Evolutionary conservation across 1,140 invertebrate genomes (phyloP).

Genomic region (Drosophila jambulina): DNA sequence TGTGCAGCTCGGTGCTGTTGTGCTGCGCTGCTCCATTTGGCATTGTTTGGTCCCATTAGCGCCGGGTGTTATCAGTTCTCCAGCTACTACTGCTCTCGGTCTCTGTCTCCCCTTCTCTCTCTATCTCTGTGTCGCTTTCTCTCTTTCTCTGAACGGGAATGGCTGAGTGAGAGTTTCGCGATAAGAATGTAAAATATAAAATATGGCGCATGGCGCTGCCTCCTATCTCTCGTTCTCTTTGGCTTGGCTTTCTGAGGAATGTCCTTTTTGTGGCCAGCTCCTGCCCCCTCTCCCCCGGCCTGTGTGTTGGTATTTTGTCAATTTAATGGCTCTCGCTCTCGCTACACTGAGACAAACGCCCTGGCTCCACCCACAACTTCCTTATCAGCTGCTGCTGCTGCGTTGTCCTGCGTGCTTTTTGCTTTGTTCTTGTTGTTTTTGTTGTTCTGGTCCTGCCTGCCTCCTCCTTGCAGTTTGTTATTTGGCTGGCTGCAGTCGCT

Average conservation of each 20-base stretch:
- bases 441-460: slow-evolving; percentile 39
- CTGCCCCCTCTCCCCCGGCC: background rate
- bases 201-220: slow-evolving; percentile 80
- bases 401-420: slow-evolving; percentile 64
- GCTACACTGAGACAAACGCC: slow-evolving; percentile 64
- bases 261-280: slow-evolving; percentile 76
- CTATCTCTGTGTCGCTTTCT: background rate
- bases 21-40: slow-evolving; percentile 76
- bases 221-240: slow-evolving; percentile 38
- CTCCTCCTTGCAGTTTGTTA: slow-evolving; percentile 83
- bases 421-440: slow-evolving; percentile 30
- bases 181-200: slow-evolving; percentile 85
- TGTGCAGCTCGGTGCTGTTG: slow-evolving; percentile 30
- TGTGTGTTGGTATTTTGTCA: slow-evolving; percentile 80
- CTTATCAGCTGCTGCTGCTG: slow-evolving; percentile 62
- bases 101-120: slow-evolving; percentile 24
- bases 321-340: slow-evolving; percentile 74
- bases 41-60: slow-evolving; percentile 85
- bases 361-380: slow-evolving; percentile 18
- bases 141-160: slow-evolving; percentile 47
- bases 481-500: slow-evolving; percentile 64
- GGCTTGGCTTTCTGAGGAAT: slow-evolving; percentile 73
- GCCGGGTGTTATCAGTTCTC: slow-evolving; percentile 82
- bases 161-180: slow-evolving; percentile 84
- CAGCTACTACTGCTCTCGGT: slow-evolving; percentile 56